Conservation (phyloP, 1,140 invertebrate genomes). For the Pentalonia nigronervosa region DNA sequence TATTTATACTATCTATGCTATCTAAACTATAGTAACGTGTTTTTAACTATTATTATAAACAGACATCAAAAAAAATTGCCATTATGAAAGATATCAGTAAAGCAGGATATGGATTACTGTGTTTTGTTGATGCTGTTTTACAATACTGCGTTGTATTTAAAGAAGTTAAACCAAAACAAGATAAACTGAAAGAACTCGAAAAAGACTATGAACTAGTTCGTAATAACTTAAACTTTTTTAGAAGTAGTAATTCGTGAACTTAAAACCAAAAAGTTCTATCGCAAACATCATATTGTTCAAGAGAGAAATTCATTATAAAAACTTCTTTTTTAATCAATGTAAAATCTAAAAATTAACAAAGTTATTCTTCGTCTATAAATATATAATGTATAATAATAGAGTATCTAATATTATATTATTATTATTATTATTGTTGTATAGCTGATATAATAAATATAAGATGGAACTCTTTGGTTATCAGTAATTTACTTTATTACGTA, state of each 20-base stretch:
- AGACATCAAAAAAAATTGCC: slow-evolving; percentile 73
- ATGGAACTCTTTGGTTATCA: too few relatives aligned
- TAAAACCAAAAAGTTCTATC: neutral
- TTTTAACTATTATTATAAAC: neutral
- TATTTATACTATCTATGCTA: too few relatives aligned
- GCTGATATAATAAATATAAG: too few relatives aligned
- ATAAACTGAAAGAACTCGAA: slow-evolving; percentile 79
- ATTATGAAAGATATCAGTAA: slow-evolving; percentile 80
- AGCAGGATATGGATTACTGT: slow-evolving; percentile 83
- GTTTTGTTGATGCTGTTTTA: slow-evolving; percentile 84
- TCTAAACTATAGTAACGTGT: neutral
- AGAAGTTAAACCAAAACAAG: slow-evolving; percentile 88
- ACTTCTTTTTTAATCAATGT: neutral
- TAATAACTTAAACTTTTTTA: slow-evolving; percentile 13
- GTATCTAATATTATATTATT: too few relatives aligned
- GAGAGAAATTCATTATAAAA: neutral
- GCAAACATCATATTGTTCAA: neutral
- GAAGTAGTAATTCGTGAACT: neutral
- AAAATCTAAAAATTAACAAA: neutral
- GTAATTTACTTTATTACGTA: too few relatives aligned
- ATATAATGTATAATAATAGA: too few relatives aligned
- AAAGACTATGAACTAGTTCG: slow-evolving; percentile 66
- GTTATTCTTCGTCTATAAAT: neutral
- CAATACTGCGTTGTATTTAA: slow-evolving; percentile 84
- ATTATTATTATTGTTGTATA: too few relatives aligned